Evolutionary conservation across 1,140 invertebrate genomes (phyloP), one percentile per base, ranked within the genome.

Genomic region (Paralvinella palmiformis): DNA sequence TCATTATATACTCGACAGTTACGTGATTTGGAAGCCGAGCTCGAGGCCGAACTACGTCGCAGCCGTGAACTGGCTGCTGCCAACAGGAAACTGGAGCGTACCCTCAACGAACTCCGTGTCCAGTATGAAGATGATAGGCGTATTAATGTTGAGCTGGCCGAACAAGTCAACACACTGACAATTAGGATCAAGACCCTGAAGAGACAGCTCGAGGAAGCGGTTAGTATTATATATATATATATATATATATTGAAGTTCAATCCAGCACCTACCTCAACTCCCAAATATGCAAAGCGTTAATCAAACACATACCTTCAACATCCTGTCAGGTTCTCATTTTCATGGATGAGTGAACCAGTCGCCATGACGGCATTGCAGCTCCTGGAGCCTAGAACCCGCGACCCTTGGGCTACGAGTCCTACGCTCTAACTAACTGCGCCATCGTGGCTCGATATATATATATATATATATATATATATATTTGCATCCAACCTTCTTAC

Each of bases 201-300:
- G 65, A 69, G 78, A 63, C 78, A 80, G 71, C 68, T 80, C 55
- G 79, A 81, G 35, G 79, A 81, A 68, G 75, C 76, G 24, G 79
- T 80, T 69, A 73, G 79, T 79, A 52, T n/a, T n/a, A n/a, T n/a
- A n/a, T n/a, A n/a, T n/a, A n/a, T n/a, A n/a, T n/a, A n/a, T n/a
- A n/a, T 27, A 10, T 41, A n/a, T 41, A 10, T 41, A n/a, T 10
- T 41, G n/a, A n/a, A 10, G n/a, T 41, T 41, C 10, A 41, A 41
- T 41, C 37, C n/a, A 41, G 37, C 37, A 41, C n/a, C n/a, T n/a
- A n/a, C n/a, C n/a, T n/a, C n/a, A n/a, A n/a, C n/a, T n/a, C n/a
- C n/a, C n/a, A n/a, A 41, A n/a, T 41, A 41, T 41, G 37, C n/a
- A 41, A 41, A 41, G 10, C n/a, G 37, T 41, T n/a, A 10, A 41